Conservation (phyloP, 1,140 invertebrate species). For the Ditylenchus dipsaci region DNA sequence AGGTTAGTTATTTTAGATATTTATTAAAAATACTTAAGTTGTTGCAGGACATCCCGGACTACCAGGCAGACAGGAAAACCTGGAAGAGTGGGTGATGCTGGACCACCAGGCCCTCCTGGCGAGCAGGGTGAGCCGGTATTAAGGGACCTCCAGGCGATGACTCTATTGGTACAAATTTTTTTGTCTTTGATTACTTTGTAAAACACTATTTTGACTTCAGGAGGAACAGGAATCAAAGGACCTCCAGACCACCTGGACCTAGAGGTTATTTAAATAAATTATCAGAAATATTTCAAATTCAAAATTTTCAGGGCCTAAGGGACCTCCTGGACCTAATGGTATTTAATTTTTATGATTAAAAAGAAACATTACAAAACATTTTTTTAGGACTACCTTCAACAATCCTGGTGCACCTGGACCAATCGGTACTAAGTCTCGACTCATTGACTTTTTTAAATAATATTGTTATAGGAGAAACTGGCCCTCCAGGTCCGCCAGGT, state of each 20-base stretch:
- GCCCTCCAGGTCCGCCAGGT: slow-evolving; percentile 44
- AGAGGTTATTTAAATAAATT: background rate
- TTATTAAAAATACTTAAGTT: background rate
- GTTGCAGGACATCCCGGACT: slow-evolving; percentile 30
- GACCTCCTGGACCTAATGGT: slow-evolving; percentile 50
- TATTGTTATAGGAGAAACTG: slow-evolving; percentile 10
- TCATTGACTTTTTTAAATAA: background rate
- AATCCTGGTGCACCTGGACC: slow-evolving; percentile 38
- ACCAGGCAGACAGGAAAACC: slow-evolving; percentile 42
- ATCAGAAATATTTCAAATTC: background rate
- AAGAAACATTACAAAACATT: background rate
- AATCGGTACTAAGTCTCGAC: slow-evolving; percentile 24
- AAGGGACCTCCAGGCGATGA: slow-evolving; percentile 50
- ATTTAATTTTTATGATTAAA: background rate
- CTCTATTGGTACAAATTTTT: slow-evolving; percentile 15
- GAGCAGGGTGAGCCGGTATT: slow-evolving; percentile 38
- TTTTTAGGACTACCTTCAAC: slow-evolving; percentile 30
- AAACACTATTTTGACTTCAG: slow-evolving; percentile 1
- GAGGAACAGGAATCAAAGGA: slow-evolving; percentile 48
- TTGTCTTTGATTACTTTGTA: background rate
- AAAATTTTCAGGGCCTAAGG: slow-evolving; percentile 28
- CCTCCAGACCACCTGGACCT: slow-evolving; percentile 42
- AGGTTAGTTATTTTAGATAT: slow-evolving; percentile 36
- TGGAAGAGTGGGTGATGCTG: slow-evolving; percentile 53
- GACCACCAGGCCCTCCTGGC: slow-evolving; percentile 26